Percentiles rank a stretch among this genome's conserved stretches.
phyloP scores from a whole-genome alignment of 1,140 invertebrate genomes.

The Orius laevigatus region DNA sequence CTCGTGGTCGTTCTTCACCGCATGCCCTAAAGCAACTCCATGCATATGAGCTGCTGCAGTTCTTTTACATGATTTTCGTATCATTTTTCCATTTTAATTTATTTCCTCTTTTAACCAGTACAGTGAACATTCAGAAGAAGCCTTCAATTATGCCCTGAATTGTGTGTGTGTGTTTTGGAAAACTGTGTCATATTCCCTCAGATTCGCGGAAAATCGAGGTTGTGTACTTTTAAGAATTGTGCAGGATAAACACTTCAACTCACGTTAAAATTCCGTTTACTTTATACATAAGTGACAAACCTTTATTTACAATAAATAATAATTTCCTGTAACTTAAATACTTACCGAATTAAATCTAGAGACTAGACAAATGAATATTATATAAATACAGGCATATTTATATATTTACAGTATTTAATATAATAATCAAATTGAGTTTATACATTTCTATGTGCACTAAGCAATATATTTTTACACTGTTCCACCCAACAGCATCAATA shows the following conservation, averaged over 20 bases:
- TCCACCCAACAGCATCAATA: neutral
- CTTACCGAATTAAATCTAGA: too few relatives aligned
- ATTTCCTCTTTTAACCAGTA: neutral
- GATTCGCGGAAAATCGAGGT: too few relatives aligned
- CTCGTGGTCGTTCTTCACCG: slow-evolving; percentile 3
- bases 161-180: slow-evolving; percentile 4
- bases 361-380: neutral
- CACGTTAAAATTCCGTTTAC: neutral
- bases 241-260: neutral
- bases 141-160: neutral
- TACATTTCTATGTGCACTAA: too few relatives aligned
- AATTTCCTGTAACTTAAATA: too few relatives aligned
- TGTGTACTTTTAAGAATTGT: neutral
- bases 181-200: too few relatives aligned
- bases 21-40: slow-evolving; percentile 9
- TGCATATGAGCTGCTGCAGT: slow-evolving; percentile 13
- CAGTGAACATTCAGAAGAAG: slow-evolving; percentile 3
- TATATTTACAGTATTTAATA: neutral
- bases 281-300: too few relatives aligned
- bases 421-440: neutral
- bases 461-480: too few relatives aligned
- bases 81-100: too few relatives aligned
- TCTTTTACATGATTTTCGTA: too few relatives aligned
- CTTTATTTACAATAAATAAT: too few relatives aligned
- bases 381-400: slow-evolving; percentile 6